Percentiles rank a stretch among this genome's conserved stretches.
These are phyloP conservation scores for Emydoidea blandingii DNA, from an alignment of 2,797 vertebrate species.

Conservation along the genomic window DNA sequence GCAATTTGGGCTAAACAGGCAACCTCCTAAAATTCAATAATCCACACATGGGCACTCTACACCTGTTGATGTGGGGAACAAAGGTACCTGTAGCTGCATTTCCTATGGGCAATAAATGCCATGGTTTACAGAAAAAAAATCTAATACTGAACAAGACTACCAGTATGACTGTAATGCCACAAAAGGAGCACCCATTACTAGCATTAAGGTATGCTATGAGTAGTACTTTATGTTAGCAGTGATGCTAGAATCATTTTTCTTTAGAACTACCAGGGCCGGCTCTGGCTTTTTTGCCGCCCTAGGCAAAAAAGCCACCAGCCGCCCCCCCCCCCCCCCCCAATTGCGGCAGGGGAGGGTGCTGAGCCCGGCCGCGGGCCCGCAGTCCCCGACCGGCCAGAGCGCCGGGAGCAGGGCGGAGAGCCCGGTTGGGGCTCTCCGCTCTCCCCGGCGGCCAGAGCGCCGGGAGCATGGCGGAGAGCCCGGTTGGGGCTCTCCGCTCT, in stretches of 20 bases:
- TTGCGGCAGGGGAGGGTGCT: too few relatives aligned
- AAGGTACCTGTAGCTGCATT: neutral
- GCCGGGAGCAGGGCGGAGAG: too few relatives aligned
- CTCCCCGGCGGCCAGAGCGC: too few relatives aligned
- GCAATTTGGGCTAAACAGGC: neutral
- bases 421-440: too few relatives aligned
- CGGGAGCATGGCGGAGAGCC: too few relatives aligned
- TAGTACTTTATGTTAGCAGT: constrained; percentile 6
- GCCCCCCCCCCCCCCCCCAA: too few relatives aligned
- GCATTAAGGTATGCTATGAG: neutral
- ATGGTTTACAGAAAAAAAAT: neutral
- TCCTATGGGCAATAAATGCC: neutral
- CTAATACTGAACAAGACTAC: neutral
- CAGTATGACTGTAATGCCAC: neutral
- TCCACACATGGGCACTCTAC: neutral
- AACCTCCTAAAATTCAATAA: neutral
- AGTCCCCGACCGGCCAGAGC: too few relatives aligned
- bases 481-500: too few relatives aligned
- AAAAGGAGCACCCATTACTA: neutral
- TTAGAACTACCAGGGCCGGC: neutral
- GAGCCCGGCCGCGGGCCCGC: too few relatives aligned
- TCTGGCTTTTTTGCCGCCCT: too few relatives aligned
- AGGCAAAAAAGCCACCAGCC: too few relatives aligned
- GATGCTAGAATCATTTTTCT: neutral
- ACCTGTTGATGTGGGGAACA: neutral